These are phyloP conservation scores for Pollenia angustigena DNA, from an alignment of 2,888 invertebrate species.

Conservation along the genomic window DNA sequence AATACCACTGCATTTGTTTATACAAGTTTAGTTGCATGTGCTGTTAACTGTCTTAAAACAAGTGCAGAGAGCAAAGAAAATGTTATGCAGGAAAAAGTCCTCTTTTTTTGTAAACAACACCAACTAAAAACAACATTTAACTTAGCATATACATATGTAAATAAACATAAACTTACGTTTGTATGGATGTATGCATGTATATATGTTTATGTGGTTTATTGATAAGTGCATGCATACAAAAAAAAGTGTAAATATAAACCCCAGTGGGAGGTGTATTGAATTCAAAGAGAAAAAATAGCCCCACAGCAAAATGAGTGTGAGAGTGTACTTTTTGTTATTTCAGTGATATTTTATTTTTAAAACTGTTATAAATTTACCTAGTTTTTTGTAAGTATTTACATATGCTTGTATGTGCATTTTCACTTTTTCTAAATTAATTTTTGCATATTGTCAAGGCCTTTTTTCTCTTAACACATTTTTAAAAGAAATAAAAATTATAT, in stretches of 20 bases:
- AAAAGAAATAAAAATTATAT: neutral
- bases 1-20: neutral
- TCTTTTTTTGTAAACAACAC: neutral
- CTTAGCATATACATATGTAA: neutral
- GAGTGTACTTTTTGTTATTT: slow-evolving; percentile 44
- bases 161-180: neutral
- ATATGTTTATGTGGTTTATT: neutral
- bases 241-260: neutral
- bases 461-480: slow-evolving; percentile 33
- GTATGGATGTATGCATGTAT: neutral
- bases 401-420: neutral
- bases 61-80: slow-evolving; percentile 5
- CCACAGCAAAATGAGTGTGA: slow-evolving; percentile 15
- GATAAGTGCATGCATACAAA: neutral
- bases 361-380: neutral
- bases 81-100: neutral
- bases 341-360: slow-evolving; percentile 40
- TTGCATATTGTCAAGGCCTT: slow-evolving; percentile 49
- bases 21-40: neutral
- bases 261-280: slow-evolving; percentile 33
- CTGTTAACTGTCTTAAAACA: neutral
- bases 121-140: neutral
- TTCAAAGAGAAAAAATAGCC: neutral
- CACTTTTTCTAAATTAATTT: neutral
- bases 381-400: neutral